Evolutionary conservation across 2,888 invertebrate genomes (phyloP).

Genomic region (Lasioglossum leucozonium): DNA sequence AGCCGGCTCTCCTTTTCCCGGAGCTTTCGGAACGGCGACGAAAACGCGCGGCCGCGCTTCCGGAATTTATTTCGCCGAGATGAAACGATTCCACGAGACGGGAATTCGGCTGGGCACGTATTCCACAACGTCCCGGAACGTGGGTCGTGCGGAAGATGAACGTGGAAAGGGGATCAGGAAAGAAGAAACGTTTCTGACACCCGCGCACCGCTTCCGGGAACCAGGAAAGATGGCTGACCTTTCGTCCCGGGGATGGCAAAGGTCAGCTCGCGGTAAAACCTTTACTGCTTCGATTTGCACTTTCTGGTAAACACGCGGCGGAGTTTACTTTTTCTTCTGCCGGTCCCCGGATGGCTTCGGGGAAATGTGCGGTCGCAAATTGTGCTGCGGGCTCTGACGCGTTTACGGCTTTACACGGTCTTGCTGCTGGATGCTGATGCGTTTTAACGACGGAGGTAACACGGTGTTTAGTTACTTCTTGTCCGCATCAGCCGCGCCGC

Average conservation of each 20-base stretch:
- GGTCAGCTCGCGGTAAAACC: not conserved
- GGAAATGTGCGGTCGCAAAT: not conserved
- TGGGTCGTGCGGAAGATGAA: not conserved
- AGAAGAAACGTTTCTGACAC: not conserved
- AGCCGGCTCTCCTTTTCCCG: not conserved
- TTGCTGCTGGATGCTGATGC: not conserved
- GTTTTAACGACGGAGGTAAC: not conserved
- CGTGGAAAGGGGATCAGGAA: not conserved
- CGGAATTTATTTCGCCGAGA: not conserved
- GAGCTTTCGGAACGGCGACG: not conserved
- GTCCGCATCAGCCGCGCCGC: not conserved
- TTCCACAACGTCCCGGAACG: not conserved
- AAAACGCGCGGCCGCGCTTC: not conserved
- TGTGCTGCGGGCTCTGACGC: not conserved
- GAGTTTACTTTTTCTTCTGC: not conserved
- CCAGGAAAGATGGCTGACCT: not conserved
- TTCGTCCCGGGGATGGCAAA: not conserved
- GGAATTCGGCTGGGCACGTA: not conserved
- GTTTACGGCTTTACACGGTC: not conserved
- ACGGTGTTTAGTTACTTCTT: not conserved
- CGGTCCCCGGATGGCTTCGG: not conserved
- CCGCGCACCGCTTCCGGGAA: not conserved
- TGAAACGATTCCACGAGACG: not conserved
- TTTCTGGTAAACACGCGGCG: not conserved
- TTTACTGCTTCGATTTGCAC: slow-evolving; percentile 5